Evolutionary conservation across 2,888 invertebrate species (phyloP), one percentile per base, ranked within the genome.

Genomic region (Spodoptera exigua): DNA sequence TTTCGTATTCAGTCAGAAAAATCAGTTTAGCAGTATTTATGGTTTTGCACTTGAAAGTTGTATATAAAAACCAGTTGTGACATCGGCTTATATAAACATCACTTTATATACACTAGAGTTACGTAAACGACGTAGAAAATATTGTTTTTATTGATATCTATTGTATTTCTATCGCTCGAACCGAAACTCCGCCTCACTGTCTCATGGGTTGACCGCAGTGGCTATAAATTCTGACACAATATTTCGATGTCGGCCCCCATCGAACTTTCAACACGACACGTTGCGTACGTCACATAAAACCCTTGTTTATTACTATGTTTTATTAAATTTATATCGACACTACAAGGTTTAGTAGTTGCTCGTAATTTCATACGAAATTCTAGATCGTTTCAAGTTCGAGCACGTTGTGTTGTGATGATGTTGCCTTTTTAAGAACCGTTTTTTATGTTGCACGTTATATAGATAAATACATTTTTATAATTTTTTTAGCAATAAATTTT

Each of bases 171-270:
- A 36, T 36, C 83, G 84, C 87, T 74, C 0, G 0, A 49, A 85
- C 17, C 69, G 11, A 0, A 2, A 47, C 82, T 70, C 45, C 37
- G 57, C 80, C 71, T 14, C 36, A 16, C 34, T 67, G 72, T 84
- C 83, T 80, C 83, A 66, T 78, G 66, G 80, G 73, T 78, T 83
- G 84, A 87, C 87, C 87, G 84, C 87, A 83, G 74, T 67, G 74
- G 78, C 87, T 76, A 89, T 91, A 90, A 89, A 91, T 90, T 87
- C 77, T 79, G 82, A 84, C 85, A 88, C 88, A 89, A 89, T 90
- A 90, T 91, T 90, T 89, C 82, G 87, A 76, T 78, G 83, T 80
- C 80, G 63, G 71, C 59, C 76, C 63, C 71, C 63, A 70, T 71
- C 68, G 62, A 69, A 74, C 75, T 77, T 74, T 43, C 76, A 62